Conservation (phyloP, 1,140 invertebrate species). For the Plutomurus gul region DNA sequence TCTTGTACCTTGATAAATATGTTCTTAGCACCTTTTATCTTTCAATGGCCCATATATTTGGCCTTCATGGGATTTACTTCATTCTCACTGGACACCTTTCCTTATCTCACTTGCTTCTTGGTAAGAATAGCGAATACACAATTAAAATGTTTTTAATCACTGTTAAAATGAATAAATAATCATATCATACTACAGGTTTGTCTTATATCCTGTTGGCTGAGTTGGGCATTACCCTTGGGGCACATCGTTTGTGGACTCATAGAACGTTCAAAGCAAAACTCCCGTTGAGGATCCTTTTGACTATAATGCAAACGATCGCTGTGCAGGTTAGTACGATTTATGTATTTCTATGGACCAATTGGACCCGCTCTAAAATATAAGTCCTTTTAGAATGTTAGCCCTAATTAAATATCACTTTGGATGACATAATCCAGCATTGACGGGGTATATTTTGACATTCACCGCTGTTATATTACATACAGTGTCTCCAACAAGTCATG, state of each 20-base stretch:
- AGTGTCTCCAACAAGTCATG: no score
- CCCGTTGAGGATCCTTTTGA: conserved; percentile 73
- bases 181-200: not conserved
- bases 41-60: not conserved
- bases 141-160: not conserved
- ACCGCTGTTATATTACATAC: no score
- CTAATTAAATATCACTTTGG: no score
- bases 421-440: no score
- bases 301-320: conserved; percentile 71
- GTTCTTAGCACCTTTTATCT: not conserved
- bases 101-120: not conserved
- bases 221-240: conserved; percentile 81
- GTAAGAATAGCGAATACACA: not conserved
- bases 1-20: not conserved
- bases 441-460: no score
- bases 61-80: not conserved
- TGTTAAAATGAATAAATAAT: no score
- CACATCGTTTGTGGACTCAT: conserved; percentile 91
- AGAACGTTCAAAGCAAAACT: conserved; percentile 74
- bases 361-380: no score
- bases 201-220: conserved; percentile 63
- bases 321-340: no score
- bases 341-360: no score
- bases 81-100: not conserved
- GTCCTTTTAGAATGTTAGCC: no score